Evolutionary conservation across 2,797 vertebrate species (phyloP), one percentile per base, ranked within the genome.

Genomic region (Liparis tanakae): DNA sequence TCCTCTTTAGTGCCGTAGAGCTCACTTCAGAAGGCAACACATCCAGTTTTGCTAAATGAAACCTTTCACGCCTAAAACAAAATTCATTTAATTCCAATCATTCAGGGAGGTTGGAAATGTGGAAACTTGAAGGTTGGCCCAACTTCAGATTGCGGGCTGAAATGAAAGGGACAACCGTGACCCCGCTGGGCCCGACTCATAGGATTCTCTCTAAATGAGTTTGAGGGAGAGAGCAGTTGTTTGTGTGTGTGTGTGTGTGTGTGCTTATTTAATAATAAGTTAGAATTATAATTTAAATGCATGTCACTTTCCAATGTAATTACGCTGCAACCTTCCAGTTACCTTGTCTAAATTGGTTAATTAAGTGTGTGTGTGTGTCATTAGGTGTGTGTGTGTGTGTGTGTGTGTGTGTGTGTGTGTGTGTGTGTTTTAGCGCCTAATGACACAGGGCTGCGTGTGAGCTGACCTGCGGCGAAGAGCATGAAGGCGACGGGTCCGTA

Each of bases 401-500:
- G 22, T 54, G 55, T 76, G 51, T 58, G 66, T 67, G 37, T 67
- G 25, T 60, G 66, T 59, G 39, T 73, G 62, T 67, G 37, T 67
- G 22, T 66, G 22, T 54, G 55, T 76, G 51, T 58, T 71, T 75
- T 55, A 56, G 55, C 20, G 33, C 64, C 61, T 77, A 80, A 70
- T 76, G 72, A 79, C 61, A 63, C 44, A n/a, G 7, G 3, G 4
- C 25, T 58, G 67, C 59, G 70, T 51, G 25, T 33, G 53, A 4
- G 33, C 83, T 94, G 94, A 99, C 97, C 97, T 97, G 97, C 96
- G 78, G 97, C 95, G 79, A 99, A 98, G 61, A 99, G 96, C 97
- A 99, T 98, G 88, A 98, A 95, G 70, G 97, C 97, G 34, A 99
- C 97, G 2, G 97, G 98, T 81, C 95, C 94, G 91, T 98, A 98